Conservation (phyloP, 2,888 invertebrate species). For the Drosophila prostipennis region DNA sequence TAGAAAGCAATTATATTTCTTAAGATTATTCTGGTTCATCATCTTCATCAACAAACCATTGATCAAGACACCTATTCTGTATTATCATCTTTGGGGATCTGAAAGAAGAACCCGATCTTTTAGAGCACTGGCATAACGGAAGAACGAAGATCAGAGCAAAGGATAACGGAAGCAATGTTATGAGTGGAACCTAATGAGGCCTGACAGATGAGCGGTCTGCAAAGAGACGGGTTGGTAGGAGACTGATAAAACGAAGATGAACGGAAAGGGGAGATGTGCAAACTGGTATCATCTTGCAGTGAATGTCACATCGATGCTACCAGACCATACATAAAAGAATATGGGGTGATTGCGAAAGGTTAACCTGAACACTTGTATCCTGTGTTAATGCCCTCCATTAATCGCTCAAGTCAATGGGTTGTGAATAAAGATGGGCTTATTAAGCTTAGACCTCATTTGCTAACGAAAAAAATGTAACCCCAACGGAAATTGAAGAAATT, state of each 20-base stretch:
- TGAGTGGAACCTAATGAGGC: slow-evolving; percentile 40
- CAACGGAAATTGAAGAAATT: neutral
- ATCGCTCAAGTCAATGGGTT: neutral
- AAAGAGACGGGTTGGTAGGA: neutral
- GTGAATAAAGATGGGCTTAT: neutral
- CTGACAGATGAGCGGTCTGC: slow-evolving; percentile 32
- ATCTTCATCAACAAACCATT: neutral
- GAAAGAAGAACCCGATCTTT: slow-evolving; percentile 11
- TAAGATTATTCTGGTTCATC: neutral
- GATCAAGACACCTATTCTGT: slow-evolving; percentile 1
- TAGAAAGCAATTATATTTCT: too few relatives aligned
- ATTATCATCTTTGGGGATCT: slow-evolving; percentile 4
- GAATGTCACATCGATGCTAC: slow-evolving; percentile 18
- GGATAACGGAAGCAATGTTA: slow-evolving; percentile 40
- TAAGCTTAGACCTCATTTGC: neutral
- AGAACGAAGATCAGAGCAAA: slow-evolving; percentile 38
- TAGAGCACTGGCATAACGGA: slow-evolving; percentile 17
- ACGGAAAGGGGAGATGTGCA: neutral
- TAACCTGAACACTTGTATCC: slow-evolving; percentile 13
- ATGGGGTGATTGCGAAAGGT: slow-evolving; percentile 3
- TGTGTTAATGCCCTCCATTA: slow-evolving; percentile 2
- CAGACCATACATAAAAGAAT: slow-evolving; percentile 2
- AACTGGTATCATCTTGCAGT: slow-evolving; percentile 30
- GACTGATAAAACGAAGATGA: slow-evolving; percentile 5
- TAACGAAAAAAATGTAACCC: too few relatives aligned